A percentile compares a stretch with the other conserved stretches of the same genome.
Evolutionary conservation across 2,113 vertebrate species (phyloP).

Genomic region (Toxostoma redivivum): DNA sequence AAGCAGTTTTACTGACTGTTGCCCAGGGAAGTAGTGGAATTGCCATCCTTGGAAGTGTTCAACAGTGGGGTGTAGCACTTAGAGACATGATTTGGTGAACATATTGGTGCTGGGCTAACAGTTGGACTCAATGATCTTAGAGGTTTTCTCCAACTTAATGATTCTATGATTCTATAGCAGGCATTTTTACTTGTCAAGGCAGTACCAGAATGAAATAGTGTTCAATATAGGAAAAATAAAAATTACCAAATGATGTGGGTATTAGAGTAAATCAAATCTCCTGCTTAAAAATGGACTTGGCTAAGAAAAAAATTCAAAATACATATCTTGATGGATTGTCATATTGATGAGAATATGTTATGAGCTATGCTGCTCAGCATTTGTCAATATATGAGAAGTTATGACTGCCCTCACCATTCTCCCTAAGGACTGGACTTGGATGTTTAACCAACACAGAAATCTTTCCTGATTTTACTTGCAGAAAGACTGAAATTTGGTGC

Average conservation of each 20-base stretch:
- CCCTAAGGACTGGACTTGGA: not conserved
- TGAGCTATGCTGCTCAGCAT: not conserved
- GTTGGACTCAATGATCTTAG: not conserved
- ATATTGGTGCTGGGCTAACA: not conserved
- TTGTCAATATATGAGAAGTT: not conserved
- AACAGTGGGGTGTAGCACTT: not conserved
- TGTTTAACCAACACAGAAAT: not conserved
- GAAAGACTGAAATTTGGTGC: not conserved
- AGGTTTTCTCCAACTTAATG: not conserved
- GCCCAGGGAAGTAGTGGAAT: not conserved
- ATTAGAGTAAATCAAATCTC: not conserved
- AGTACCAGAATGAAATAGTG: not conserved
- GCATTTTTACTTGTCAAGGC: not conserved
- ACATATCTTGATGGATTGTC: not conserved
- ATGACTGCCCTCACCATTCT: not conserved
- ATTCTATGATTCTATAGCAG: not conserved
- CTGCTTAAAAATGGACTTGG: not conserved
- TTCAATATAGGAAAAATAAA: not conserved
- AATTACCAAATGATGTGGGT: not conserved
- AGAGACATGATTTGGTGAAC: not conserved
- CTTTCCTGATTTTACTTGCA: not conserved
- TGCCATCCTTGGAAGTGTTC: not conserved
- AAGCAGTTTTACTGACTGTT: not conserved
- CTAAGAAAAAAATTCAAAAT: not conserved
- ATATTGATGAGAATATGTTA: not conserved